Conservation (phyloP, 2,888 invertebrate genomes). For the Acanthosepion pharaonis region DNA sequence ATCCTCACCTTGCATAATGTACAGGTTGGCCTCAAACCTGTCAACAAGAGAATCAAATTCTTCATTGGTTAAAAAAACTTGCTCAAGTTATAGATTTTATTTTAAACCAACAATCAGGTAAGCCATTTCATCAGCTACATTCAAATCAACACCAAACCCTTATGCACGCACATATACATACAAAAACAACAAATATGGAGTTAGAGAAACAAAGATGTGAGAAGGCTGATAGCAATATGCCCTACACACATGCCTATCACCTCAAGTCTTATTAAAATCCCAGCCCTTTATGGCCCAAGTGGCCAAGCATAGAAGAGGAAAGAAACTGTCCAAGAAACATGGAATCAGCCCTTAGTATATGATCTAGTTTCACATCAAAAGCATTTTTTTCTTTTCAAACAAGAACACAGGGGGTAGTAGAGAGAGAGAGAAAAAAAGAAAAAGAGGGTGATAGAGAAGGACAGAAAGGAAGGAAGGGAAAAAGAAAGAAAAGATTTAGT, state of each 20-base stretch:
- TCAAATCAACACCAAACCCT: background rate
- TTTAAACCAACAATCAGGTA: background rate
- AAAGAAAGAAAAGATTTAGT: background rate
- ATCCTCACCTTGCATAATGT: too few species aligned
- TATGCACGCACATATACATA: background rate
- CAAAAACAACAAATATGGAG: background rate
- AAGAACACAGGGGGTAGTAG: background rate
- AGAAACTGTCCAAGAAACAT: background rate
- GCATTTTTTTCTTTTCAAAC: background rate
- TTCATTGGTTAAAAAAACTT: background rate
- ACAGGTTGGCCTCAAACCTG: background rate
- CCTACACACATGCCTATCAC: background rate
- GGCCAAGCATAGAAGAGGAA: background rate
- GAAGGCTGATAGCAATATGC: background rate
- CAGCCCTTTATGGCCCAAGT: background rate
- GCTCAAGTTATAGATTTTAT: background rate
- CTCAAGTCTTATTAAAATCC: background rate
- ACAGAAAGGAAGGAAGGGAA: background rate
- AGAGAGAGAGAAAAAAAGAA: background rate
- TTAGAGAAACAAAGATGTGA: background rate
- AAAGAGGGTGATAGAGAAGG: too few species aligned
- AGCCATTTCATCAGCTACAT: background rate
- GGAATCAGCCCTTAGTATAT: background rate
- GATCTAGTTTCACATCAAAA: conserved; percentile 14
- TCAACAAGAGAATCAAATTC: background rate